Base-by-base conservation (phyloP, 2,888 invertebrate species). In the Psylliodes chrysocephalus region DNA sequence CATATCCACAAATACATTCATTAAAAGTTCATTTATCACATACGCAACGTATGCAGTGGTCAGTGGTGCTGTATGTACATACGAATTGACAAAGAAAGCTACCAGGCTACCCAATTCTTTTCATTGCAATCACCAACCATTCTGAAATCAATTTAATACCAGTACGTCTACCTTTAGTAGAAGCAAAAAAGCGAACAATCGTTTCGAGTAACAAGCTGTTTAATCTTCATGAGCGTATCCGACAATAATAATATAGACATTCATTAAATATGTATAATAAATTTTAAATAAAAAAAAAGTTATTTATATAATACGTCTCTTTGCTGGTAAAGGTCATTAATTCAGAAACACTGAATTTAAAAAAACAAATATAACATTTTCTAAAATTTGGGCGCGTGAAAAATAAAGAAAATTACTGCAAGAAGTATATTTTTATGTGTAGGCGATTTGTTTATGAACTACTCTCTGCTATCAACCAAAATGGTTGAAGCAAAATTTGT, bases 81-180 rank as follows among this genome's bases (percentile, higher is more conserved):
- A 56, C 47, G 51, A 46, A 22, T 49, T 17, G 42, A 57, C 63
- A 59, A 59, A 55, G 33, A 33, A 55, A 40, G 49, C 63, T 63
- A 52, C 63, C 63, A 63, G 52, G 57, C 56, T 63, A 63, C 52
- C 44, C 57, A 30, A 52, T 52, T 46, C 35, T 57, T 46, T 59
- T 59, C 59, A 59, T n/a, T n/a, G 10, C 38, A 59, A 59, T 49
- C 40, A 51, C 22, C 38, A 30, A 40, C 38, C 19, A 56, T 44
- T 56, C 56, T 44, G 1, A 33, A 56, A 56, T 30, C 54, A 56
- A 28, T 51, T 59, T 40, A 47, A 38, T 33, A 57, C 40, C 53
- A 55, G 15, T 42, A 42, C 42, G 15, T 42, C 25, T 55, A 44
- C 49, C 28, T 59, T 59, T 18, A 40, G 49, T 38, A 18, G 40